A percentile compares a stretch with the other conserved stretches of the same genome.
Conservation (phyloP, 1,140 invertebrate genomes). For the Atopsyche davidsoni region DNA sequence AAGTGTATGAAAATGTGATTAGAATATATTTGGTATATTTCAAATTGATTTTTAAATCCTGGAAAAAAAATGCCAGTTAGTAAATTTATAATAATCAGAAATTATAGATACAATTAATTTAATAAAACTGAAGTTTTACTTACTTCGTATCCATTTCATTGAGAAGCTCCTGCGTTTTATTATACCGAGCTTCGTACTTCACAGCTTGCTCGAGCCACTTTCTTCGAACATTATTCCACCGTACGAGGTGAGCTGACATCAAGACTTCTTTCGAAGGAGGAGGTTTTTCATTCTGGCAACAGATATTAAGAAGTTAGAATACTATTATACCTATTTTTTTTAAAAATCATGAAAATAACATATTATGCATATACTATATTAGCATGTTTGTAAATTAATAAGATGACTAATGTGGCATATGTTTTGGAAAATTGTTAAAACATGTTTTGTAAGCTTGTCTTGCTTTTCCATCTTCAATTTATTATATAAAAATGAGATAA, state of each 20-base stretch:
- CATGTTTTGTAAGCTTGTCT: not conserved
- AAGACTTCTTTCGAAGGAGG: slow-evolving; percentile 44
- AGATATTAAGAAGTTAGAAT: slow-evolving; percentile 1
- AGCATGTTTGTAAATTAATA: too few relatives aligned
- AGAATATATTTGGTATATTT: not conserved
- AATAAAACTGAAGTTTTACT: slow-evolving; percentile 26
- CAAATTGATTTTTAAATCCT: not conserved
- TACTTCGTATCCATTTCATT: slow-evolving; percentile 61
- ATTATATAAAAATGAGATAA: too few relatives aligned
- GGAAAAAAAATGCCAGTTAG: not conserved
- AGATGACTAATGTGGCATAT: too few relatives aligned
- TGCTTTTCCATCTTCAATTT: too few relatives aligned
- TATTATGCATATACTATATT: too few relatives aligned
- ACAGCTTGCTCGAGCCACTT: slow-evolving; percentile 60
- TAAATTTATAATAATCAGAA: slow-evolving; percentile 2
- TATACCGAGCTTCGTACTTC: slow-evolving; percentile 59
- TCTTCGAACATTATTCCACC: slow-evolving; percentile 56
- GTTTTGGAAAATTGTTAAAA: too few relatives aligned
- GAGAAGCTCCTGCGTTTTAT: slow-evolving; percentile 54
- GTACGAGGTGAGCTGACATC: slow-evolving; percentile 49
- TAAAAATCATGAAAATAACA: too few relatives aligned
- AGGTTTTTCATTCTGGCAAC: slow-evolving; percentile 47
- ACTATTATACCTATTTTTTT: too few relatives aligned
- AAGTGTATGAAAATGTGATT: not conserved
- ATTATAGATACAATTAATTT: not conserved